These are phyloP conservation scores for Ploceus nigricollis DNA, from an alignment of 2,113 vertebrate genomes.

Conservation along the genomic window DNA sequence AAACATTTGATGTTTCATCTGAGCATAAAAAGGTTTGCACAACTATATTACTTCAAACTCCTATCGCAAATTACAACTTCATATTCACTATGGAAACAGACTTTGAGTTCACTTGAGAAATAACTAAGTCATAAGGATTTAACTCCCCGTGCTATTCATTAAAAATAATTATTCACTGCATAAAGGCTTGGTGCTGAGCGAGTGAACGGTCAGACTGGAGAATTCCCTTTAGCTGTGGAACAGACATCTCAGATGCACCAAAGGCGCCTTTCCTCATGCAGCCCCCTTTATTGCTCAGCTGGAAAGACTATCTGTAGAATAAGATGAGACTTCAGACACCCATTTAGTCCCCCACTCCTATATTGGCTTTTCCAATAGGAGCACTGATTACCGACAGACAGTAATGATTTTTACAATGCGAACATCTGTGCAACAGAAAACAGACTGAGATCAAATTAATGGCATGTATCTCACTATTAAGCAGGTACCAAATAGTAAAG, in stretches of 20 bases:
- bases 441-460: slow-evolving; percentile 23
- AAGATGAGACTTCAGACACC: slow-evolving; percentile 34
- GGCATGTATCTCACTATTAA: neutral
- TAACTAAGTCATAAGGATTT: slow-evolving; percentile 44
- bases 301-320: neutral
- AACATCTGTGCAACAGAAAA: slow-evolving; percentile 49
- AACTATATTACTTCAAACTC: neutral
- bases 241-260: neutral
- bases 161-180: slow-evolving; percentile 40
- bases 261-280: neutral
- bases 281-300: slow-evolving; percentile 10
- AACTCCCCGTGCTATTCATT: slow-evolving; percentile 8
- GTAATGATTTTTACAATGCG: slow-evolving; percentile 36
- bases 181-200: neutral
- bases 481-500: neutral
- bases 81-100: slow-evolving; percentile 30
- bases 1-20: neutral
- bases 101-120: slow-evolving; percentile 43
- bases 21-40: neutral
- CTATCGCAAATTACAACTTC: neutral
- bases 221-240: neutral
- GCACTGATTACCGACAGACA: neutral
- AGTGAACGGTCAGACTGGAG: neutral
- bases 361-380: neutral
- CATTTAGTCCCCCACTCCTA: slow-evolving; percentile 28